Evolutionary conservation across 2,797 vertebrate species (phyloP), one percentile per base, ranked within the genome.

Genomic region (Sebastes diploproa): DNA sequence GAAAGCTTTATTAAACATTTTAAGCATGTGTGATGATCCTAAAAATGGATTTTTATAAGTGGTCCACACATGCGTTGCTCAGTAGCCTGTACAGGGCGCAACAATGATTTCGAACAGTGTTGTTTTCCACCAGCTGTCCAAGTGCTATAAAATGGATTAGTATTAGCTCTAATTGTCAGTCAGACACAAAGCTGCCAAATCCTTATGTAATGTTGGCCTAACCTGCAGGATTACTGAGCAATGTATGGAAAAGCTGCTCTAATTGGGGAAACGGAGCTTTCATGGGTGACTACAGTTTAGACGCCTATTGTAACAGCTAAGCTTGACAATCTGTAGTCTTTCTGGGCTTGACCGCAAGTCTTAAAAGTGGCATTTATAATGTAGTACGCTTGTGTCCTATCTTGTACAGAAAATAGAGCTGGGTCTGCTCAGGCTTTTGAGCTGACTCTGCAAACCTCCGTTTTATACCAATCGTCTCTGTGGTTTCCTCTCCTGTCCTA

Each of bases 111-210:
- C 54, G 56, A 76, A 71, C 55, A 5, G 60, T 84, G 74, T 85
- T 83, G 63, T 87, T 90, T 79, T 87, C 54, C 63, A 86, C 86
- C 86, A 88, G 83, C 85, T 90, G 85, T 83, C 86, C 60, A 42
- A 86, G 83, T 80, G 78, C 81, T 82, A 81, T 84, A 85, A 88
- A 84, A 87, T 84, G 86, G 91, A 93, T 95, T 94, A 93, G 91
- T 74, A 89, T 91, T 91, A 86, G 80, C 75, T 74, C 80, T 90
- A 91, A 91, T 93, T 89, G 91, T 93, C 88, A 88, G 86, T 92
- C 88, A 90, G 91, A 89, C 87, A 83, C 88, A 91, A 93, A 93
- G 92, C 90, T 90, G 79, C 89, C 86, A 92, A 92, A 92, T 94
- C 90, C 91, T 90, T 90, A 91, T 86, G 90, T 93, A 93, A 93